Conservation (phyloP, 2,113 vertebrate species). For the Entosphenus tridentatus region DNA sequence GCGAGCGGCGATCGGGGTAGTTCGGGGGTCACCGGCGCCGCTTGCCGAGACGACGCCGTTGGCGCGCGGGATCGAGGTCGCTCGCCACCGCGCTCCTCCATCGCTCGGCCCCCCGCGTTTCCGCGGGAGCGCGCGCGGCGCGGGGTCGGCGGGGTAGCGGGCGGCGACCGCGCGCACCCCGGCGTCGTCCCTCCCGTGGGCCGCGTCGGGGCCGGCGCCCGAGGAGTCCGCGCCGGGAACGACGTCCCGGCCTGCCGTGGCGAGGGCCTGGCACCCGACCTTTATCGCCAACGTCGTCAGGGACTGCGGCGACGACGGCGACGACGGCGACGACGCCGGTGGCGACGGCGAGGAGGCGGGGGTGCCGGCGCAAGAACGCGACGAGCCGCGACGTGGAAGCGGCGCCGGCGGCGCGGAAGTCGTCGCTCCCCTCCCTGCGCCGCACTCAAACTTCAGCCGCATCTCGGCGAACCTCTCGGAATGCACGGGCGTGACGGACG, state of each 20-base stretch:
- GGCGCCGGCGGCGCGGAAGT: no score
- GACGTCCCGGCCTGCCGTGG: no score
- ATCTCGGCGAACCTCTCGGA: background rate
- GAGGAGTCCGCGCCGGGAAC: no score
- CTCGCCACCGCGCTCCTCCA: background rate
- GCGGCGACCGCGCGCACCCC: background rate
- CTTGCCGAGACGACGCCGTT: background rate
- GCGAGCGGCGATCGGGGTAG: background rate
- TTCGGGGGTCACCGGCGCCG: background rate
- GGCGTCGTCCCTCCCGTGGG: no score
- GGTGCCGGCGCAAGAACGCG: no score
- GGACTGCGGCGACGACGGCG: no score
- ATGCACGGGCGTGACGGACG: background rate
- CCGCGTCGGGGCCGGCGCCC: no score
- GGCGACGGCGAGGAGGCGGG: no score
- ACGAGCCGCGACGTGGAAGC: no score
- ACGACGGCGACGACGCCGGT: no score
- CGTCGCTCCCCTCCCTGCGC: background rate
- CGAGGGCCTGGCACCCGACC: no score
- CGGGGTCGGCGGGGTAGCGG: background rate
- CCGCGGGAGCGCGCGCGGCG: background rate
- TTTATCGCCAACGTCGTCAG: no score
- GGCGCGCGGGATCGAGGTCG: background rate
- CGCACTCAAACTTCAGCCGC: background rate
- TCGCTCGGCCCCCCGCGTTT: background rate